Base-by-base conservation (phyloP, 2,113 vertebrate genomes). In the Bostrychus sinensis region DNA sequence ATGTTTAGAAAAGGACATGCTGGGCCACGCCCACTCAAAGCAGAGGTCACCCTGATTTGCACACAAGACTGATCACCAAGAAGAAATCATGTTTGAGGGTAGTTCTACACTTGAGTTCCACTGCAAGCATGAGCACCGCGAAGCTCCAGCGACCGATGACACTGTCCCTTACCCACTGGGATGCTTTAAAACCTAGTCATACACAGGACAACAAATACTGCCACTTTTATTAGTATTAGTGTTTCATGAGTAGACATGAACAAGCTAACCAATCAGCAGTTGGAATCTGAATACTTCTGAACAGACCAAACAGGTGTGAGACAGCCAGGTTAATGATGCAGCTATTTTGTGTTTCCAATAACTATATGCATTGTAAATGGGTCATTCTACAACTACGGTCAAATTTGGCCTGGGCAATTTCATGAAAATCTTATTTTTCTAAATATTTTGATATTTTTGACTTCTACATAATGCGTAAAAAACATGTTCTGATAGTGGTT, bases 21-120 rank as follows among this genome's bases (percentile, higher is more conserved):
- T 12, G 57, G 43, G 51, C 78, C 59, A 56, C 59, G 75, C 71
- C 80, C 80, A 65, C 71, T 75, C 69, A 14, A 67, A 56, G 72
- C 82, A 83, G 81, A 86, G 87, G 81, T 86, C 81, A 86, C 72
- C 48, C 53, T 68, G 77, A 77, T 65, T 58, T 58, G 75, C 30
- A 58, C 34, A 74, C 62, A 61, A 13, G 32, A 51, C 59, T 19
- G 36, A 41, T 22, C 55, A 56, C 22, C 56, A 46, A 74, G 62
- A 58, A 43, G 36, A 41, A 36, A 72, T 64, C 68, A 56, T 67
- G 48, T 34, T 5, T 19, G 19, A 25, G 41, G 58, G 26, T 12
- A 41, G 55, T 9, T 48, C 43, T 50, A n/a, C 28, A 45, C 8
- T 1, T 34, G 46, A 32, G 16, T 70, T 64, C 28, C 48, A 36